Evolutionary conservation across 1,140 invertebrate species (phyloP).

Genomic region (Antheraea pernyi): DNA sequence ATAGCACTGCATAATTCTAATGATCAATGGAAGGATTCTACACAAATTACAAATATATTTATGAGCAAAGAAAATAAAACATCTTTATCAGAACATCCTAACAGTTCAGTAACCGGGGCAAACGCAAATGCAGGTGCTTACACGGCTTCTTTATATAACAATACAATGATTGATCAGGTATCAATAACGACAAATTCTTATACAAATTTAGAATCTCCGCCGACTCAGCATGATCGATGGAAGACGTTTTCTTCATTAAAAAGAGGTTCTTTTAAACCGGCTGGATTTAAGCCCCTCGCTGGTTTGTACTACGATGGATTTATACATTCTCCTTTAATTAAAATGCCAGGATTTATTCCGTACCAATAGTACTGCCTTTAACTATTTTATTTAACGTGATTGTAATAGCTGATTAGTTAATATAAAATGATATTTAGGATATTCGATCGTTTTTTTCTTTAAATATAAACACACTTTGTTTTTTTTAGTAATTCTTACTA

Average conservation of each 20-base stretch:
- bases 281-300: slow-evolving; percentile 62
- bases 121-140: slow-evolving; percentile 26
- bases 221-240: slow-evolving; percentile 50
- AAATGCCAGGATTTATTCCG: slow-evolving; percentile 41
- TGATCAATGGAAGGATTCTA: slow-evolving; percentile 47
- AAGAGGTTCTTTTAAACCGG: slow-evolving; percentile 32
- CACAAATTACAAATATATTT: neutral
- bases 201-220: slow-evolving; percentile 41
- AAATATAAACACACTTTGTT: too few relatives aligned
- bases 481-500: too few relatives aligned
- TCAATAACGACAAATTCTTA: slow-evolving; percentile 56
- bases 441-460: too few relatives aligned
- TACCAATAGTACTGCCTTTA: slow-evolving; percentile 19
- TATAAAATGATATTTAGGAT: too few relatives aligned
- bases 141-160: slow-evolving; percentile 35
- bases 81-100: neutral
- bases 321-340: slow-evolving; percentile 47
- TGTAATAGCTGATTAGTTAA: too few relatives aligned
- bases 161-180: slow-evolving; percentile 45
- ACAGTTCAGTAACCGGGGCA: neutral
- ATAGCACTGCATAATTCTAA: slow-evolving; percentile 35
- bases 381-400: too few relatives aligned
- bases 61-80: neutral
- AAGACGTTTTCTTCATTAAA: slow-evolving; percentile 39
- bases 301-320: slow-evolving; percentile 71